phyloP scores from a whole-genome alignment of 2,797 vertebrate species.

The Limnodromus scolopaceus region DNA sequence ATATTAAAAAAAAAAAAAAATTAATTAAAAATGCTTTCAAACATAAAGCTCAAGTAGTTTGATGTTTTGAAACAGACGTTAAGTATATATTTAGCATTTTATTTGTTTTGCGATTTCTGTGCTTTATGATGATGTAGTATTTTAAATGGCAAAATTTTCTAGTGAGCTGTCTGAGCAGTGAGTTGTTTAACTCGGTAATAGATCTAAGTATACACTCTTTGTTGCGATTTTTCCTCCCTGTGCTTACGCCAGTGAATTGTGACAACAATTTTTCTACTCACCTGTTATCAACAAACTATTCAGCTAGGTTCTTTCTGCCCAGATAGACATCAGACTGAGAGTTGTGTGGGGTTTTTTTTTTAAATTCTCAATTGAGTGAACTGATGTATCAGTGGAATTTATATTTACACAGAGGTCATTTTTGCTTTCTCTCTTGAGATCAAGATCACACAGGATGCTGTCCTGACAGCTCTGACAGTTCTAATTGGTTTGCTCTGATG shows the following conservation, averaged over 20 bases:
- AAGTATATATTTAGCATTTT: background rate
- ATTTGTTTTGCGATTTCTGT: background rate
- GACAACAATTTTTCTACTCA: slow-evolving; percentile 21
- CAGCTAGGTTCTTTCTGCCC: background rate
- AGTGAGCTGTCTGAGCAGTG: slow-evolving; percentile 1
- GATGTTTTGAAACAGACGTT: background rate
- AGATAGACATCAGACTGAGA: background rate
- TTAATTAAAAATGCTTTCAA: background rate
- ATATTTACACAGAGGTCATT: background rate
- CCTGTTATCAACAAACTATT: slow-evolving; percentile 17
- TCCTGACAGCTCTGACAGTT: background rate
- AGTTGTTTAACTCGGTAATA: background rate
- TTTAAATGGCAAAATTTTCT: slow-evolving; percentile 40
- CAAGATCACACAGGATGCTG: background rate
- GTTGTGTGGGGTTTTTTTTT: background rate
- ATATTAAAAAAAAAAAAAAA: background rate
- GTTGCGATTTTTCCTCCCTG: background rate
- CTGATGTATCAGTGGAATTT: background rate
- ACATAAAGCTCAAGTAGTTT: background rate
- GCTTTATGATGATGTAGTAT: background rate
- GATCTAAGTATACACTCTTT: background rate
- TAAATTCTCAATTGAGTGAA: background rate
- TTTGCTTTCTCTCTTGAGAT: background rate
- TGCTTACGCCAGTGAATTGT: background rate
- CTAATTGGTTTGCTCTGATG: background rate